These are phyloP conservation scores for Halcyon malimbica DNA, from an alignment of 2,113 vertebrate species.

Conservation along the genomic window DNA sequence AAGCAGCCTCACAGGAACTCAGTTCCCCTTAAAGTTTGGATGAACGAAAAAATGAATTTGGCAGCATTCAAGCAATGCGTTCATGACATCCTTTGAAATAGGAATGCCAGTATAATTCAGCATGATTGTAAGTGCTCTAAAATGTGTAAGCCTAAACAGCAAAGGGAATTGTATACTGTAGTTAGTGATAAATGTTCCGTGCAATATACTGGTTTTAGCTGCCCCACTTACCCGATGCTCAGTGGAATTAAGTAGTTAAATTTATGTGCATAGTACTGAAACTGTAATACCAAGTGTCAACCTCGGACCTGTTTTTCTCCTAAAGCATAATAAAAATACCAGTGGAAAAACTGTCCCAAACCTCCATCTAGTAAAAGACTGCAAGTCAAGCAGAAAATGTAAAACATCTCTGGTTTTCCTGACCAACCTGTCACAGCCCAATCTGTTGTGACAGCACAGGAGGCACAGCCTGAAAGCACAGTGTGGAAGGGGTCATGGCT, in stretches of 20 bases:
- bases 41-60: background rate
- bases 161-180: constrained; percentile 46
- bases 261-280: constrained; percentile 14
- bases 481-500: background rate
- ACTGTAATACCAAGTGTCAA: background rate
- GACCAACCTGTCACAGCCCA: constrained; percentile 17
- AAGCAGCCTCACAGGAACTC: background rate
- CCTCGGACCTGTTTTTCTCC: constrained; percentile 8
- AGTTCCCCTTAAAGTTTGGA: background rate
- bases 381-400: constrained; percentile 45
- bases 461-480: background rate
- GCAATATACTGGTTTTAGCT: constrained; percentile 19
- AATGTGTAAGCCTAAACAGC: constrained; percentile 25
- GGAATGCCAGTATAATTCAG: constrained; percentile 49
- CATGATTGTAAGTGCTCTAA: constrained; percentile 32
- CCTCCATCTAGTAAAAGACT: background rate
- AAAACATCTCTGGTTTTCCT: constrained; percentile 14
- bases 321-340: constrained; percentile 28
- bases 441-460: constrained; percentile 27
- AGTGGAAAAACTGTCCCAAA: constrained; percentile 10
- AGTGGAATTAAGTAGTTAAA: constrained; percentile 49
- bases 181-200: constrained; percentile 50
- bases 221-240: constrained; percentile 26
- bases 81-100: constrained; percentile 36
- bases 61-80: background rate